A percentile compares a stretch with the other conserved stretches of the same genome.
Conservation (phyloP, 2,113 vertebrate species). For the Vulpes ferrilata region DNA sequence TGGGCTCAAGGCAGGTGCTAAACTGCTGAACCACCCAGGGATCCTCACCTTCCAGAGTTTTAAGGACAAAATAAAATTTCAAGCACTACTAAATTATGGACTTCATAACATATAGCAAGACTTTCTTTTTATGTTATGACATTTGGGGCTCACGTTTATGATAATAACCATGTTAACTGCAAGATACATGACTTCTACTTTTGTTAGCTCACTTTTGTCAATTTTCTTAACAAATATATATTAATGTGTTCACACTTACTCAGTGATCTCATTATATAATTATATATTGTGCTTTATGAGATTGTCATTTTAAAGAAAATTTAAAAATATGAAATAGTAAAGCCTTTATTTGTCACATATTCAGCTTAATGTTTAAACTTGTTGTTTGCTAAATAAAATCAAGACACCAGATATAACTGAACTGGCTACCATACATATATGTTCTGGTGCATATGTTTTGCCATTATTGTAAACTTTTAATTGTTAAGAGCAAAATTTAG, state of each 20-base stretch:
- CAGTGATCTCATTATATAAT: background rate
- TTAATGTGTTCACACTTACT: background rate
- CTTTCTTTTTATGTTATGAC: background rate
- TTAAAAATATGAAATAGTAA: background rate
- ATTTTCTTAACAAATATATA: background rate
- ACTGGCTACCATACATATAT: background rate
- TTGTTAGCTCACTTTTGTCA: background rate
- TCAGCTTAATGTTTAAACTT: background rate
- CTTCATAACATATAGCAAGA: background rate
- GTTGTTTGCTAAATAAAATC: background rate
- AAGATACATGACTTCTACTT: background rate
- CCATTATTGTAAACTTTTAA: background rate
- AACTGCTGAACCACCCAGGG: no score
- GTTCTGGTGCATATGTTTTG: background rate
- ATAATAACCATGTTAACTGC: background rate
- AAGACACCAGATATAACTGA: background rate
- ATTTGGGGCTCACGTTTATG: background rate
- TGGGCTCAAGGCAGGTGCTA: no score
- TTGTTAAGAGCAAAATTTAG: background rate
- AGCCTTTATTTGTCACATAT: fast-evolving
- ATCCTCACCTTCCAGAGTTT: background rate
- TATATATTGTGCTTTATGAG: background rate
- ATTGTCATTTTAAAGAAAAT: background rate
- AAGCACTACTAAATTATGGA: background rate
- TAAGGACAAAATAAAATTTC: background rate